These are phyloP conservation scores for Champsocephalus gunnari DNA, from an alignment of 2,797 vertebrate species.

Conservation along the genomic window DNA sequence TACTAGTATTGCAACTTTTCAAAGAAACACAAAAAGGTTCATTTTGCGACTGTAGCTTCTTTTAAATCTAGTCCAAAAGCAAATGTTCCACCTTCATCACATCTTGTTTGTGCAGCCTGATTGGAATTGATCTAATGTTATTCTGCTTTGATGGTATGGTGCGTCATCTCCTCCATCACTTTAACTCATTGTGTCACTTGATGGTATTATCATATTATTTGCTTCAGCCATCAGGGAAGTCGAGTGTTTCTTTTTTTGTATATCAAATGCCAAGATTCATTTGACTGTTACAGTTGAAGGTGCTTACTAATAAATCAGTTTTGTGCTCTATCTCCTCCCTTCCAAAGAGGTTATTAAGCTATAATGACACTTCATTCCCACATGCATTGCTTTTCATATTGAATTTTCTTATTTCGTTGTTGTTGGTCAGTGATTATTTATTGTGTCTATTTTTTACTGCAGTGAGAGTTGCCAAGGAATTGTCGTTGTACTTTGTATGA, in stretches of 20 bases:
- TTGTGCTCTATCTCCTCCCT: slow-evolving; percentile 43
- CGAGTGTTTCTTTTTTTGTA: slow-evolving; percentile 15
- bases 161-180: slow-evolving; percentile 35
- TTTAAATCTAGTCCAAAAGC: neutral
- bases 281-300: slow-evolving; percentile 56
- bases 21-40: slow-evolving; percentile 40
- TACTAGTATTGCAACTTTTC: slow-evolving; percentile 72
- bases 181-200: slow-evolving; percentile 66
- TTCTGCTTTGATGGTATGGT: slow-evolving; percentile 43
- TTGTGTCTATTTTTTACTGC: no score
- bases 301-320: slow-evolving; percentile 64
- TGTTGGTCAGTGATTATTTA: slow-evolving; percentile 7
- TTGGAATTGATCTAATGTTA: slow-evolving; percentile 62
- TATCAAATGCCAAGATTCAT: slow-evolving; percentile 70
- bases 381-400: slow-evolving; percentile 26
- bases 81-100: slow-evolving; percentile 42
- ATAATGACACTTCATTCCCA: slow-evolving; percentile 57
- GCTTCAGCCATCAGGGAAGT: slow-evolving; percentile 53
- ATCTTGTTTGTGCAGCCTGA: slow-evolving; percentile 49
- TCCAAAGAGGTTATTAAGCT: slow-evolving; percentile 59
- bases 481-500: no score
- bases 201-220: slow-evolving; percentile 65
- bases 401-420: slow-evolving; percentile 28
- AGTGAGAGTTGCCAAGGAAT: no score
- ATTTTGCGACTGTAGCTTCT: neutral